Percentiles rank a stretch among this genome's conserved stretches.
These are phyloP conservation scores for Chirona hameri DNA, from an alignment of 2,888 invertebrate genomes.

Conservation along the genomic window DNA sequence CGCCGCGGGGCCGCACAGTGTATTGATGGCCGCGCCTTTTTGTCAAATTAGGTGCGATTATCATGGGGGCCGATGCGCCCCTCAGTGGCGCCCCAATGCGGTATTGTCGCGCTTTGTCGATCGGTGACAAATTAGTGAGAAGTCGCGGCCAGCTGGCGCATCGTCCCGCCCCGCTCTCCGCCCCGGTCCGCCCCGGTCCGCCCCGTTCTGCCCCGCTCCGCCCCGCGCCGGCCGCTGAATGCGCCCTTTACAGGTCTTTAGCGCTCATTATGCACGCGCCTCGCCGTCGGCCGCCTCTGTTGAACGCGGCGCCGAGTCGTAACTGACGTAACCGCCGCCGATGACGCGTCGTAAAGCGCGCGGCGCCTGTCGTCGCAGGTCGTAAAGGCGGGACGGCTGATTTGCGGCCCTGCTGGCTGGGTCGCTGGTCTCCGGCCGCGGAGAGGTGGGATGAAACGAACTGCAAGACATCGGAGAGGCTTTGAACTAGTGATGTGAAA, in stretches of 20 bases:
- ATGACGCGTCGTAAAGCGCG: background rate
- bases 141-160: background rate
- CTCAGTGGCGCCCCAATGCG: background rate
- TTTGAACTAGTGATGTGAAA: too few species aligned
- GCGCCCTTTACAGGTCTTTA: conserved; percentile 27
- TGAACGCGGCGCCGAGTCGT: background rate
- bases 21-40: conserved; percentile 24
- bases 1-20: background rate
- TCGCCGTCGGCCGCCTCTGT: background rate
- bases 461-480: too few species aligned
- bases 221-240: background rate
- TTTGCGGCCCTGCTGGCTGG: background rate
- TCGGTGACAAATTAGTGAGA: conserved; percentile 27
- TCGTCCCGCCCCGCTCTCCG: background rate
- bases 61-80: background rate
- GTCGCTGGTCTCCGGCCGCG: too few species aligned
- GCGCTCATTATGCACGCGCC: conserved; percentile 24
- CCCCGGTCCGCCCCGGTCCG: too few species aligned
- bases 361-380: background rate
- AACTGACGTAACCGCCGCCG: background rate
- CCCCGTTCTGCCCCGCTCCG: background rate
- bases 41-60: conserved; percentile 27
- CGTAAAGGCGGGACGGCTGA: background rate
- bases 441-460: too few species aligned
- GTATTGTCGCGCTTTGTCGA: conserved; percentile 28